Conservation (phyloP, 2,113 vertebrate species). For the Engystomops pustulosus region DNA sequence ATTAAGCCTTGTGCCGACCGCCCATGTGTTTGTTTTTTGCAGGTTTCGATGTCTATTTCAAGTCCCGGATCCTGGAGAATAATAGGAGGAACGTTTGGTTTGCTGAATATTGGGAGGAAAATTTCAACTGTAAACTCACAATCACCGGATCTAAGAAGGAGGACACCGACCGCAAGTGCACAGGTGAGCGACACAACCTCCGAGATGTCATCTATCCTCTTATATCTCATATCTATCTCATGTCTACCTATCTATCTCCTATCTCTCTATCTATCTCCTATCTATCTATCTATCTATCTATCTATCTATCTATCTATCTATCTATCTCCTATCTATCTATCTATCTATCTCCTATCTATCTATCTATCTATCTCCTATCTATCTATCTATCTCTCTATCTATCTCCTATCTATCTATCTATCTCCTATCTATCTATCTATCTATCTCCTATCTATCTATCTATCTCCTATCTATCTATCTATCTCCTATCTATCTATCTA, state of each 20-base stretch:
- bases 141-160: constrained; percentile 95
- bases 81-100: constrained; percentile 97
- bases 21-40: constrained; percentile 36
- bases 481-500: neutral
- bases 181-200: constrained; percentile 77
- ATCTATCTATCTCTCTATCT: neutral
- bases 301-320: no score
- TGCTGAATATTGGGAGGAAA: constrained; percentile 97
- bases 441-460: neutral
- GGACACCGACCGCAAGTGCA: constrained; percentile 93
- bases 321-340: no score
- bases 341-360: no score
- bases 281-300: no score
- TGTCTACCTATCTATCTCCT: no score
- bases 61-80: constrained; percentile 90
- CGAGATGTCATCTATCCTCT: no score
- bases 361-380: neutral
- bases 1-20: neutral
- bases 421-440: neutral
- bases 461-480: neutral
- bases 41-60: constrained; percentile 94
- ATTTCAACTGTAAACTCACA: constrained; percentile 95
- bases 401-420: neutral
- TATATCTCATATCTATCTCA: no score
- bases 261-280: no score